Evolutionary conservation across 2,888 invertebrate genomes (phyloP).

Genomic region (Hydrotaea cyrtoneurina): DNA sequence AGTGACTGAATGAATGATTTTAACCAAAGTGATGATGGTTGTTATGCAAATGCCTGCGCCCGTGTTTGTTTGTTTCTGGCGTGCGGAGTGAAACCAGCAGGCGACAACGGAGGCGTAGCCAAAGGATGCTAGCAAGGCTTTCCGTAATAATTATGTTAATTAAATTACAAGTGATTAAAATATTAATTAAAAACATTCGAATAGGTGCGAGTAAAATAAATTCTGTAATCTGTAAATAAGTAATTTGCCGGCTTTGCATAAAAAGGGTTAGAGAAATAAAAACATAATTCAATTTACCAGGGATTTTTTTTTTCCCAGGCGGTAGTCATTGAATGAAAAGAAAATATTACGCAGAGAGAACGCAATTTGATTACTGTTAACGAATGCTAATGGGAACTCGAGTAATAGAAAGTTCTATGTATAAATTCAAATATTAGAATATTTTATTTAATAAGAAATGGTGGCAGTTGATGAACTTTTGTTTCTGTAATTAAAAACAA

Average conservation of each 20-base stretch:
- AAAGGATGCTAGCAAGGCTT: not conserved
- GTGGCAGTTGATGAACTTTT: no score
- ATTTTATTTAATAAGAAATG: no score
- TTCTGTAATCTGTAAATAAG: not conserved
- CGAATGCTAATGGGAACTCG: no score
- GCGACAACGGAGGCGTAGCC: no score
- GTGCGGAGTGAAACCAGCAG: not conserved
- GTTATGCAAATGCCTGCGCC: slow-evolving; percentile 40
- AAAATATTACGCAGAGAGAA: not conserved
- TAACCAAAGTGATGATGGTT: slow-evolving; percentile 7
- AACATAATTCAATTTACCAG: slow-evolving; percentile 15
- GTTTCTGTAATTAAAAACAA: no score
- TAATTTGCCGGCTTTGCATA: not conserved
- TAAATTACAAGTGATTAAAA: slow-evolving; percentile 56
- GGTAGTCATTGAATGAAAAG: not conserved
- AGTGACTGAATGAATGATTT: not conserved
- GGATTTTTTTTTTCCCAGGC: not conserved
- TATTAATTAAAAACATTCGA: slow-evolving; percentile 51
- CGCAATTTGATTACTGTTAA: no score
- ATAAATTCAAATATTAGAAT: no score
- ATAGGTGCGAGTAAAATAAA: not conserved
- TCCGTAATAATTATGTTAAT: slow-evolving; percentile 52
- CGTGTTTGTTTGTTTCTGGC: not conserved
- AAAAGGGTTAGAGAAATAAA: not conserved
- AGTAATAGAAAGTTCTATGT: no score